Evolutionary conservation across 1,140 invertebrate genomes (phyloP).

Genomic region (Cotesia glomerata): DNA sequence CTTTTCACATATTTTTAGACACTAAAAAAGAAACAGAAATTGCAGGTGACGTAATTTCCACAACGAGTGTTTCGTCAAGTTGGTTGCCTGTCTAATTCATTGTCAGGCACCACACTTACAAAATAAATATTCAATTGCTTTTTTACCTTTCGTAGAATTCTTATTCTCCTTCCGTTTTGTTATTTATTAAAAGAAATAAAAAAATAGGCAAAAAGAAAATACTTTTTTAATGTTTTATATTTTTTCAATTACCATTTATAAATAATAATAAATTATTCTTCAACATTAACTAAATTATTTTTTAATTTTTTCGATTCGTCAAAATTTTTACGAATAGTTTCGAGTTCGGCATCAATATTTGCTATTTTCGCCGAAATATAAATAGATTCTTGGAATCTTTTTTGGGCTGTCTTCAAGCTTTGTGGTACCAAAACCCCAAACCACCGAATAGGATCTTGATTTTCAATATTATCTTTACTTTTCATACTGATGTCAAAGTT

Average conservation of each 20-base stretch:
- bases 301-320: slow-evolving; percentile 37
- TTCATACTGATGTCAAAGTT: slow-evolving; percentile 58
- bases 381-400: slow-evolving; percentile 70
- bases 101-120: too few relatives aligned
- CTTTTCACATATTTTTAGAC: too few relatives aligned
- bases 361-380: slow-evolving; percentile 68
- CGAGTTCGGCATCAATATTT: slow-evolving; percentile 69
- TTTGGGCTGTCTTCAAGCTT: slow-evolving; percentile 72
- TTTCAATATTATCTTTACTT: slow-evolving; percentile 48
- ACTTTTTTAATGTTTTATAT: not conserved
- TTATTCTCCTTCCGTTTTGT: too few relatives aligned
- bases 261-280: not conserved
- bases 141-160: too few relatives aligned
- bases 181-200: not conserved
- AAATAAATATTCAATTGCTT: too few relatives aligned
- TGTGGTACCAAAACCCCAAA: slow-evolving; percentile 78
- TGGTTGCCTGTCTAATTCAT: too few relatives aligned
- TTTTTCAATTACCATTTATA: not conserved
- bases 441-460: slow-evolving; percentile 74
- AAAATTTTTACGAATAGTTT: slow-evolving; percentile 40
- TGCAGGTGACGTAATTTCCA: too few relatives aligned
- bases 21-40: too few relatives aligned
- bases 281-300: slow-evolving; percentile 6
- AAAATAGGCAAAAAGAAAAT: not conserved
- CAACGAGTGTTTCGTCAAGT: too few relatives aligned